phyloP scores from a whole-genome alignment of 2,113 vertebrate species.

The Sturnira hondurensis region DNA sequence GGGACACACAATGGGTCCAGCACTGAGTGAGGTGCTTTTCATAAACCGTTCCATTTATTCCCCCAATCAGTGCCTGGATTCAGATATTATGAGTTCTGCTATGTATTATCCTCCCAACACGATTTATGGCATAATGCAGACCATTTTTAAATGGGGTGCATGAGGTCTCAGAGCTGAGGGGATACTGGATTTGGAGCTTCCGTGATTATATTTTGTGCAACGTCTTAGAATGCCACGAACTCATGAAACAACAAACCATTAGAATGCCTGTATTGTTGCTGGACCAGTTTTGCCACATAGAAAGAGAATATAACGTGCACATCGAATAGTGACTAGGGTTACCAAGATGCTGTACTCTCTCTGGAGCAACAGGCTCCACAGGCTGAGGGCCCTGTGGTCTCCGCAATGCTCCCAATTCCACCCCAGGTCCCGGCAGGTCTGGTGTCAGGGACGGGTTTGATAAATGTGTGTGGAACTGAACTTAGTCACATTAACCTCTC shows the following conservation, averaged over 20 bases:
- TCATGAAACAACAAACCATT: neutral
- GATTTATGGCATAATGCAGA: neutral
- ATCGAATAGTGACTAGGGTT: neutral
- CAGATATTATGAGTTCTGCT: neutral
- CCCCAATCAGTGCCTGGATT: neutral
- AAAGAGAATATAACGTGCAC: neutral
- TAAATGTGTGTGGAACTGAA: slow-evolving; percentile 47
- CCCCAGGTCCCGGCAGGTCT: neutral
- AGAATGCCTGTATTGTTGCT: neutral
- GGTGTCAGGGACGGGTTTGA: neutral
- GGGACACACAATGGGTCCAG: neutral
- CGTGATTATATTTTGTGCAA: neutral
- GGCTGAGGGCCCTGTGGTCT: neutral
- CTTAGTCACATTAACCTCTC: neutral
- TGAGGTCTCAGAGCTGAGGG: neutral
- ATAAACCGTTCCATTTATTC: neutral
- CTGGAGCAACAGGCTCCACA: neutral
- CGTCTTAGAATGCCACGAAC: neutral
- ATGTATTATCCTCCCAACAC: neutral
- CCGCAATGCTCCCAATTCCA: neutral
- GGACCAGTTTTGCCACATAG: neutral
- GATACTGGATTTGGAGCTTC: neutral
- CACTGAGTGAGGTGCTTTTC: neutral
- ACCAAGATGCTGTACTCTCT: neutral
- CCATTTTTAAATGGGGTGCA: neutral